Base-by-base conservation (phyloP, 1,140 invertebrate genomes). In the Manduca sexta region DNA sequence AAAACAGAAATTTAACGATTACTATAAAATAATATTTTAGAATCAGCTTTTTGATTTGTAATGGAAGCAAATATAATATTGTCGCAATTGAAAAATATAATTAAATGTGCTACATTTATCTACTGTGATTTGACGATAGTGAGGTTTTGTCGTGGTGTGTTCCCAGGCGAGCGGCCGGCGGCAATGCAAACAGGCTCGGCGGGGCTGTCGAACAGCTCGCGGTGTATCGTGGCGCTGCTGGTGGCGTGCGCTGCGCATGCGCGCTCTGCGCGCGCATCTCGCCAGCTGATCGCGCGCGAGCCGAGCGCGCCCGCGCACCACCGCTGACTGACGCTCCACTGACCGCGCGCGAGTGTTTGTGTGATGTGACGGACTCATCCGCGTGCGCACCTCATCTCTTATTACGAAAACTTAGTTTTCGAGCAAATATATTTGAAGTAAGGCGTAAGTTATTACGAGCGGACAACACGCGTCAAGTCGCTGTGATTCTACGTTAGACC, bases 151-250 rank as follows among this genome's bases (percentile, higher is more conserved):
- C n/a, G n/a, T n/a, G n/a, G n/a, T n/a, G n/a, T n/a, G n/a, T n/a
- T n/a, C n/a, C 33, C 89, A 95, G 94, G 93, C 68, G 94, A 95
- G 86, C 91, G 93, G 79, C 93, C 93, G 68, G 93, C 94, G 64
- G 94, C 93, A 29, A 95, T 95, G 93, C 94, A 95, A 88, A 95
- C 93, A 40, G 93, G 93, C 55, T 94, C 93, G 52, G 93, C 93
- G 49, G 91, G 91, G 40, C 88, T 90, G 48, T 90, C 89, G 15
- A 88, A 89, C 78, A 89, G 88, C 72, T 88, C 86, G 43, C 68
- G 87, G 51, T 88, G 88, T 69, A 86, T 90, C 53, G 46, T 88
- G 14, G 86, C 84, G 59, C 73, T 90, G 49, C 86, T 90, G 63
- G 67, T 83, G 40, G 75, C 88, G 26, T 78, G 75, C 41, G 87